A percentile compares a stretch with the other conserved stretches of the same genome.
These are phyloP conservation scores for Pangasius mekongensis DNA, from an alignment of 2,797 vertebrate genomes.

Conservation along the genomic window DNA sequence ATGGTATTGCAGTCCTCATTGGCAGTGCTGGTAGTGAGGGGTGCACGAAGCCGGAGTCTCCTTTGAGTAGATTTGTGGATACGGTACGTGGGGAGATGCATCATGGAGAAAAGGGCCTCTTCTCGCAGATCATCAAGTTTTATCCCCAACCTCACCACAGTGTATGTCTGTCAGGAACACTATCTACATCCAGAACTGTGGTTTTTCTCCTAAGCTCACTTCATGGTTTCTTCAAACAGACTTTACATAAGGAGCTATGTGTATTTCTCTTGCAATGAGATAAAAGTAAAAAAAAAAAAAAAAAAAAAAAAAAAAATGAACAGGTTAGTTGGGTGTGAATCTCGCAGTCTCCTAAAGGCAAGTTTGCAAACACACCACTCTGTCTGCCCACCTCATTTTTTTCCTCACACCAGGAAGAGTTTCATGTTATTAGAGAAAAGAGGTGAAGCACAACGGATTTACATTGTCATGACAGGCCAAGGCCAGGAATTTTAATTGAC, in stretches of 20 bases:
- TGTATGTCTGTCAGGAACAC: slow-evolving; percentile 34
- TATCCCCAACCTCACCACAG: slow-evolving; percentile 31
- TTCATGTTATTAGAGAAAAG: slow-evolving; percentile 58
- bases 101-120: slow-evolving; percentile 40
- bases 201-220: slow-evolving; percentile 33
- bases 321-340: background rate
- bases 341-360: background rate
- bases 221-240: slow-evolving; percentile 18
- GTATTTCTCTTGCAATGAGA: background rate
- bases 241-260: background rate
- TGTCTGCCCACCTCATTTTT: slow-evolving; percentile 54
- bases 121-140: slow-evolving; percentile 44
- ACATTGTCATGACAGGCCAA: slow-evolving; percentile 68
- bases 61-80: slow-evolving; percentile 39
- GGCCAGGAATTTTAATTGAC: slow-evolving; percentile 78
- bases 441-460: slow-evolving; percentile 71
- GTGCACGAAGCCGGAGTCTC: slow-evolving; percentile 46
- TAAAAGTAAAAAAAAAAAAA: background rate
- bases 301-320: background rate
- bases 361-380: background rate
- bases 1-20: slow-evolving; percentile 59
- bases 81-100: slow-evolving; percentile 36
- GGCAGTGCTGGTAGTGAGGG: slow-evolving; percentile 59
- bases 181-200: slow-evolving; percentile 43
- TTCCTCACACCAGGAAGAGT: slow-evolving; percentile 63